Percentiles rank a stretch among this genome's conserved stretches.
Evolutionary conservation across 2,113 vertebrate genomes (phyloP).

Genomic region (Chamaea fasciata): DNA sequence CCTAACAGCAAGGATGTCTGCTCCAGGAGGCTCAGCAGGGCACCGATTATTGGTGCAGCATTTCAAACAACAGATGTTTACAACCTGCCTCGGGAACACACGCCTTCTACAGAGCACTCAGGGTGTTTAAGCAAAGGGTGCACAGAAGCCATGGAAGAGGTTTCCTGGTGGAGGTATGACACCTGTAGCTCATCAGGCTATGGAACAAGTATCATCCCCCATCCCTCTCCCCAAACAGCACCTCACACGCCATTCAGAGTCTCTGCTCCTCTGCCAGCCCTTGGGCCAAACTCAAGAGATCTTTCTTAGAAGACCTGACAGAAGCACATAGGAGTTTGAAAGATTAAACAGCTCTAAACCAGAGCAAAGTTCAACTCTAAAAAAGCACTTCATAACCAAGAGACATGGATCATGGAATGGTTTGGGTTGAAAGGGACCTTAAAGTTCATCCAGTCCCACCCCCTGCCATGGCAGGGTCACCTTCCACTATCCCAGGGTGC

Average conservation of each 20-base stretch:
- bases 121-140: neutral
- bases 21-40: neutral
- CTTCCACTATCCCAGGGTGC: rapidly evolving
- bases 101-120: neutral
- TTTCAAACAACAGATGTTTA: neutral
- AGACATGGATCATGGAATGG: neutral
- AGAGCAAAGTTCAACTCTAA: neutral
- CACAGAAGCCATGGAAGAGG: neutral
- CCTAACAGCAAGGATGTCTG: neutral
- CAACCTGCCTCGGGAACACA: neutral
- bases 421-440: neutral
- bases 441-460: neutral
- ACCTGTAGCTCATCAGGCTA: neutral
- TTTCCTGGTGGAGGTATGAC: neutral
- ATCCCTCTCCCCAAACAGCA: neutral
- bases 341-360: neutral
- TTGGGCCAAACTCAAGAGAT: neutral
- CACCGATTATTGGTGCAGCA: neutral
- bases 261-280: neutral
- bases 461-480: neutral
- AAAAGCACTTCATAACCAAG: neutral
- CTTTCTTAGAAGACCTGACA: neutral
- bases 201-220: rapidly evolving
- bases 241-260: neutral
- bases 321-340: neutral